These are phyloP conservation scores for Syngnathus acus DNA, from an alignment of 2,797 vertebrate genomes.

Conservation along the genomic window DNA sequence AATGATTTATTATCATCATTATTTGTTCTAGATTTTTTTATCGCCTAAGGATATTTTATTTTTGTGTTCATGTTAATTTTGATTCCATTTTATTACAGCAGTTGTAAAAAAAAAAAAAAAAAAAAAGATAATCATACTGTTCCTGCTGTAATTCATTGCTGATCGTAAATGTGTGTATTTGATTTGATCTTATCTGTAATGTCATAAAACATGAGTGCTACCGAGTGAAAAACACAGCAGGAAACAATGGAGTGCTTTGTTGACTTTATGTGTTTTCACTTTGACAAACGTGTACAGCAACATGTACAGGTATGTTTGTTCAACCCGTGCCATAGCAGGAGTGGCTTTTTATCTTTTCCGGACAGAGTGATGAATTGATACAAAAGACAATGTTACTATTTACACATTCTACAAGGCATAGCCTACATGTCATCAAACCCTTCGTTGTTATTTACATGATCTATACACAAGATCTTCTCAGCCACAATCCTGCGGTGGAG, in stretches of 20 bases:
- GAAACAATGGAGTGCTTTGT: constrained; percentile 38
- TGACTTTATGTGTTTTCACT: constrained; percentile 43
- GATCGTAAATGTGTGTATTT: not conserved
- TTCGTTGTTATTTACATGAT: constrained; percentile 75
- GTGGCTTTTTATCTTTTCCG: constrained; percentile 46
- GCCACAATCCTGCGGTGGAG: constrained; percentile 49
- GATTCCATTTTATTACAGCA: not conserved
- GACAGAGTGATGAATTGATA: constrained; percentile 43
- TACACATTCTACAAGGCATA: constrained; percentile 52
- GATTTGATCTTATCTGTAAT: not conserved
- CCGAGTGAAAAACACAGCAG: constrained; percentile 31
- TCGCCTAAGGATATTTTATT: no score
- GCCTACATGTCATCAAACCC: constrained; percentile 27
- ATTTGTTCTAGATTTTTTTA: no score
- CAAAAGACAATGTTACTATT: constrained; percentile 63
- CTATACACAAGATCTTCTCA: constrained; percentile 63
- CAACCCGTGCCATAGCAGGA: constrained; percentile 40
- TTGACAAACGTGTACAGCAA: constrained; percentile 1
- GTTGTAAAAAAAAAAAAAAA: not conserved
- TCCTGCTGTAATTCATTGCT: not conserved
- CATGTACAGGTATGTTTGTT: not conserved
- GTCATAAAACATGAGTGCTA: not conserved
- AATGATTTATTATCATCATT: no score
- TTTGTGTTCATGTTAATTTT: no score
- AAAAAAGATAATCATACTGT: no score